These are phyloP conservation scores for Planiliza haematocheilus DNA, from an alignment of 2,113 vertebrate genomes.

Conservation along the genomic window DNA sequence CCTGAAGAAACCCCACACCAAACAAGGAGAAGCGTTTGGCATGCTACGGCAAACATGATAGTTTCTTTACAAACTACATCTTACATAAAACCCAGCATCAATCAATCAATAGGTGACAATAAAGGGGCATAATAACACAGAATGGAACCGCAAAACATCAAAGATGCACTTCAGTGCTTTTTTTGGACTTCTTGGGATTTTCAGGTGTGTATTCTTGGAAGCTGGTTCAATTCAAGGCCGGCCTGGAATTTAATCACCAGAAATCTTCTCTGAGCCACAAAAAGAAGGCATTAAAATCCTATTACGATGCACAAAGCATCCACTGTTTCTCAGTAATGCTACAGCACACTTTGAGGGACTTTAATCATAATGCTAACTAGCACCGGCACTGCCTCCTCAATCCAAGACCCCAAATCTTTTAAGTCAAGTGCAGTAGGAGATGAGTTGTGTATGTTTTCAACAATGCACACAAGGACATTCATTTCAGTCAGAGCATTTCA, in stretches of 20 bases:
- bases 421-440: slow-evolving; percentile 38
- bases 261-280: slow-evolving; percentile 73
- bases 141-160: slow-evolving; percentile 31
- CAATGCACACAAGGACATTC: neutral
- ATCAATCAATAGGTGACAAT: slow-evolving; percentile 55
- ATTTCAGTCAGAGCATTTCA: neutral
- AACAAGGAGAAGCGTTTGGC: slow-evolving; percentile 32
- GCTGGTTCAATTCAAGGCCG: slow-evolving; percentile 61
- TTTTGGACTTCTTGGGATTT: slow-evolving; percentile 36
- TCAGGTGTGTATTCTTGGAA: slow-evolving; percentile 58
- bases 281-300: slow-evolving; percentile 80
- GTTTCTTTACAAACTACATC: slow-evolving; percentile 32
- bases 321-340: slow-evolving; percentile 71
- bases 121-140: neutral
- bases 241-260: slow-evolving; percentile 75
- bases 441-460: neutral
- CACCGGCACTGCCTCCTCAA: slow-evolving; percentile 23
- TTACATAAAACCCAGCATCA: slow-evolving; percentile 39
- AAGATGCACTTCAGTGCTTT: slow-evolving; percentile 26
- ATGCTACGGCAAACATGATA: slow-evolving; percentile 38
- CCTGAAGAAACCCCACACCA: slow-evolving; percentile 57
- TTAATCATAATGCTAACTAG: slow-evolving; percentile 60
- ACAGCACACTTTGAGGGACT: slow-evolving; percentile 55
- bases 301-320: slow-evolving; percentile 80
- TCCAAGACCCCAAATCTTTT: slow-evolving; percentile 37